Conservation (phyloP, 2,797 vertebrate species). For the Bovichtus variegatus region DNA sequence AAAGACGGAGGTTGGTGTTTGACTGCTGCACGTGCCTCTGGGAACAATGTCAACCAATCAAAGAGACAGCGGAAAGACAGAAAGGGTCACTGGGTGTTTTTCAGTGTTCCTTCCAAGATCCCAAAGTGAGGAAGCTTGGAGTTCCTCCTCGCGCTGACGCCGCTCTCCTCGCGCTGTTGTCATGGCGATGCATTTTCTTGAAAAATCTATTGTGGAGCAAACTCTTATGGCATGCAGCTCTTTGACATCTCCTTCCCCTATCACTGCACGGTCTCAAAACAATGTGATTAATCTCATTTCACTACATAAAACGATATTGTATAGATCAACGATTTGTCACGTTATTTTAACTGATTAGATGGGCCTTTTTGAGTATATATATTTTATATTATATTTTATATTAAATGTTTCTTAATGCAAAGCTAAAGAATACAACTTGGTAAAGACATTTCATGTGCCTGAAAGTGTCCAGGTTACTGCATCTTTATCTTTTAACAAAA, state of each 20-base stretch:
- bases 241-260: conserved; percentile 50
- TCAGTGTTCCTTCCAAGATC: conserved; percentile 57
- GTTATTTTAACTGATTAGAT: background rate
- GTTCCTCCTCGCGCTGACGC: conserved; percentile 48
- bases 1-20: conserved; percentile 12
- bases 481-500: conserved; percentile 33
- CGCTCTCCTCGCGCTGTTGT: conserved; percentile 72
- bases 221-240: conserved; percentile 54
- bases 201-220: conserved; percentile 54
- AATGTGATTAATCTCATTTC: too few relatives aligned
- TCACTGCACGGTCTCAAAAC: conserved; percentile 21
- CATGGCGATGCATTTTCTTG: conserved; percentile 79
- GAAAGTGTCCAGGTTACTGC: background rate
- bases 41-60: conserved; percentile 9
- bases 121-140: conserved; percentile 67
- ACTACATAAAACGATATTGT: background rate
- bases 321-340: background rate
- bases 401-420: too few relatives aligned
- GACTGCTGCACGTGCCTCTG: background rate
- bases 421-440: too few relatives aligned
- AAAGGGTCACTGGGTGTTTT: conserved; percentile 1
- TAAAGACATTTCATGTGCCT: background rate
- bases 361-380: too few relatives aligned
- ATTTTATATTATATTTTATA: too few relatives aligned
- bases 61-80: conserved; percentile 12